Percentiles rank a stretch among this genome's conserved stretches.
phyloP scores from a whole-genome alignment of 2,888 invertebrate species.

The Taenaris catops region DNA sequence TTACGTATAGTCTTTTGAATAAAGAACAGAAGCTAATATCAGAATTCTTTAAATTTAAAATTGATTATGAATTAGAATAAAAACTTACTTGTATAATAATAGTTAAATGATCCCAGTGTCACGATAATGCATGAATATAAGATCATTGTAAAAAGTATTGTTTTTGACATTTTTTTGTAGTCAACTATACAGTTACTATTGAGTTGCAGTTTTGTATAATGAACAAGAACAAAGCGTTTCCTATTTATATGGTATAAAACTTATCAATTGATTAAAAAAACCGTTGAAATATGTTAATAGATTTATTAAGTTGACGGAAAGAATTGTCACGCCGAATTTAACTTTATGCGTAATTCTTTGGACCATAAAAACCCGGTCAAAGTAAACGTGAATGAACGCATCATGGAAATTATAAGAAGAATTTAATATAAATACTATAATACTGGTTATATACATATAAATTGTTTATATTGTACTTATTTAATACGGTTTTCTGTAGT shows the following conservation, averaged over 20 bases:
- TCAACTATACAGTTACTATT: no score
- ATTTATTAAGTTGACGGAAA: neutral
- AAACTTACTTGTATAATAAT: neutral
- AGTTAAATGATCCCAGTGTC: neutral
- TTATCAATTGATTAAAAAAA: slow-evolving; percentile 1
- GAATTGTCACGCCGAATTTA: neutral
- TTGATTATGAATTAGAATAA: neutral
- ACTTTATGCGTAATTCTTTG: neutral
- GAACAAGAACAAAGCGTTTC: neutral
- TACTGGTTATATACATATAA: no score
- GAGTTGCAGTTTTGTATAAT: neutral
- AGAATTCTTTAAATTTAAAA: neutral
- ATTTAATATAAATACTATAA: no score
- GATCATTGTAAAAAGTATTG: neutral
- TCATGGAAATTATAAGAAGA: neutral
- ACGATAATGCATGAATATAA: neutral
- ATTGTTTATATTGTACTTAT: no score
- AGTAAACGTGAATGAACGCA: neutral
- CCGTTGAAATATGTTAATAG: neutral
- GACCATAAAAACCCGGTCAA: slow-evolving; percentile 1
- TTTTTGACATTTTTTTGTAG: neutral
- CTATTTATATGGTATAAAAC: slow-evolving; percentile 1
- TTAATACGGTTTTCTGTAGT: no score
- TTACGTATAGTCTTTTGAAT: no score
- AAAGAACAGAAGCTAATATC: no score